Base-by-base conservation (phyloP, 2,888 invertebrate genomes). In the Mesorhabditis sp. region DNA sequence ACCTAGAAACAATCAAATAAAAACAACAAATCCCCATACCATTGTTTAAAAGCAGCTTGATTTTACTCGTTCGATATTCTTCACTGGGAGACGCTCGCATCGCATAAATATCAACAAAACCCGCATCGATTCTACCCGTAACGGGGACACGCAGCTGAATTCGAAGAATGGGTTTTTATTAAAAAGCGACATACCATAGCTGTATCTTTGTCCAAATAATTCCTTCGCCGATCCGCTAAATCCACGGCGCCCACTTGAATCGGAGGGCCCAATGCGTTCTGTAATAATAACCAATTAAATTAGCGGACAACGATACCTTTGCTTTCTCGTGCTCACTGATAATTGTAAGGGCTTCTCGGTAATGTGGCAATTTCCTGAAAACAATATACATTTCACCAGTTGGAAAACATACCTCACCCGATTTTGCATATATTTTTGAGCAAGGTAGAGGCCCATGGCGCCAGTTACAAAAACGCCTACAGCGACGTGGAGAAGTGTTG, bases 181-280 rank as follows among this genome's bases (percentile, higher is more conserved):
- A 43, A n/a, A 50, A 10, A 50, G 13, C 42, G 13, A 73, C 78
- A 15, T 10, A 84, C 84, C 74, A 73, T 74, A 61, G 82, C 81
- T 63, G 75, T 80, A 41, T 69, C 71, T 62, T 79, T 77, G 41
- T 76, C 82, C 13, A 85, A 78, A 71, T 79, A 83, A 71, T 84
- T 84, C 65, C 78, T 75, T 65, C 45, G 66, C 41, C 82, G 72
- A 73, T 84, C 84, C 4, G 77, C 71, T 15, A 83, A 67, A 68
- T 84, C 81, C 13, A 85, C 79, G 45, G 73, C 70, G 43, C 84
- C 84, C 10, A 84, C 72, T 63, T 77, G 73, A 71, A 84, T 82
- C 10, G 84, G 84, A 15, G 74, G 70, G 28, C 84, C 84, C 43
- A 84, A 73, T 4, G 74, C 74, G 58, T 75, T 76, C 75, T 78